Percentiles rank a stretch among this genome's conserved stretches.
phyloP scores from a whole-genome alignment of 2,888 invertebrate genomes.

The Metacarcinus magister region DNA sequence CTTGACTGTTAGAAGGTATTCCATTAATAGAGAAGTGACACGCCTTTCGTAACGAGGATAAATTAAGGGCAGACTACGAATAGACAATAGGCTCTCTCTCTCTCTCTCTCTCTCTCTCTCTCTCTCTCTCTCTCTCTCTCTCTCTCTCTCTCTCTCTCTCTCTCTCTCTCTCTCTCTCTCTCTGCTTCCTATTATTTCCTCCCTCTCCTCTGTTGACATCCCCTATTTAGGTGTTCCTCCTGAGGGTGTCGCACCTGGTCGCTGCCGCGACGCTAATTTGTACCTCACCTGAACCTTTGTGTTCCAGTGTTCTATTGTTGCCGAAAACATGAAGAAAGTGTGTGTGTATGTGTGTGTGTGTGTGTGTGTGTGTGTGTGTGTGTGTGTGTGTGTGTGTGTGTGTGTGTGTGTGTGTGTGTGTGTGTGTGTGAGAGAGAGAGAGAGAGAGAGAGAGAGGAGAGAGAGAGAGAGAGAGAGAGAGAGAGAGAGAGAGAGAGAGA shows the following conservation, averaged over 20 bases:
- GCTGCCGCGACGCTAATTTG: neutral
- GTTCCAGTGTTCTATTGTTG: neutral
- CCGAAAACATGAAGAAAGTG: slow-evolving; percentile 28
- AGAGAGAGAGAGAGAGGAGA: neutral
- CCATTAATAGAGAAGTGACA: too few species aligned
- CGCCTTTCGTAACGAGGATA: neutral
- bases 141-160: slow-evolving; percentile 48
- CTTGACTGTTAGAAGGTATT: too few species aligned
- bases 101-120: slow-evolving; percentile 46
- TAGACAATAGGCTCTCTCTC: neutral
- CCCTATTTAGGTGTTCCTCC: neutral
- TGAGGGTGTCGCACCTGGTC: slow-evolving; percentile 15
- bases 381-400: too few species aligned
- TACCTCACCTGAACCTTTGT: slow-evolving; percentile 14
- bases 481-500: neutral
- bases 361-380: too few species aligned
- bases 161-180: slow-evolving; percentile 30
- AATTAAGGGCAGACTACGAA: neutral
- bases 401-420: too few species aligned
- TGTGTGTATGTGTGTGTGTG: neutral
- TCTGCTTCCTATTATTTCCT: neutral
- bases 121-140: slow-evolving; percentile 48
- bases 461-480: neutral
- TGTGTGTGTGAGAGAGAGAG: neutral
- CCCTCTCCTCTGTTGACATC: neutral